A percentile compares a stretch with the other conserved stretches of the same genome.
Conservation (phyloP, 2,888 invertebrate species). For the Stenodera caucasica region DNA sequence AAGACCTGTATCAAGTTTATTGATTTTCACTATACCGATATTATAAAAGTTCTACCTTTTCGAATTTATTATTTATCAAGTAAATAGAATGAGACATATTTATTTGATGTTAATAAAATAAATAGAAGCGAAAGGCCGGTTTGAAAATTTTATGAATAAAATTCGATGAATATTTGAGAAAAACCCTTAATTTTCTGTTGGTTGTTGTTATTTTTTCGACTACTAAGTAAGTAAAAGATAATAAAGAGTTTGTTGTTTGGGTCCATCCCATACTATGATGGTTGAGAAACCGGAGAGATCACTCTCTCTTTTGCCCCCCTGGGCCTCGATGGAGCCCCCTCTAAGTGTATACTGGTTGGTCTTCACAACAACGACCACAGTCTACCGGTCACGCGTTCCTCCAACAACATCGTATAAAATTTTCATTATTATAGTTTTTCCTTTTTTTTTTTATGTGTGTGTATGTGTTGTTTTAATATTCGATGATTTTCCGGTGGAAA, state of each 20-base stretch:
- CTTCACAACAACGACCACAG: conserved; percentile 39
- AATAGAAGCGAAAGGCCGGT: neutral
- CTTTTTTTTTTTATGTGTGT: neutral
- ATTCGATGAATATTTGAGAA: neutral
- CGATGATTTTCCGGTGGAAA: too few relatives aligned
- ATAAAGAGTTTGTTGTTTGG: conserved; percentile 22
- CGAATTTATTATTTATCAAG: neutral
- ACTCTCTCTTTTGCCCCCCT: conserved; percentile 43
- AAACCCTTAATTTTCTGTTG: neutral
- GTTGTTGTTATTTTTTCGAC: neutral
- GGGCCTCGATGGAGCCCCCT: conserved; percentile 32
- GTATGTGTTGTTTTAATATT: neutral
- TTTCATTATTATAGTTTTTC: neutral
- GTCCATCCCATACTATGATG: conserved; percentile 14
- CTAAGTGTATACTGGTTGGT: conserved; percentile 35
- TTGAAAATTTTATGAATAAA: conserved; percentile 1
- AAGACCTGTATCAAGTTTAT: neutral
- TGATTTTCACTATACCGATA: neutral
- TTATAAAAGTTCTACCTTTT: neutral
- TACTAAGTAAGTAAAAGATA: too few relatives aligned
- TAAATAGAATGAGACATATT: neutral
- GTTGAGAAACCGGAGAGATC: conserved; percentile 41
- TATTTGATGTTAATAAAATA: neutral
- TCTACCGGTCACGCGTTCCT: conserved; percentile 41
- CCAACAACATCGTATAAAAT: conserved; percentile 23